Evolutionary conservation across 2,797 vertebrate species (phyloP), one percentile per base, ranked within the genome.

Genomic region (Arnoldichthys spilopterus): DNA sequence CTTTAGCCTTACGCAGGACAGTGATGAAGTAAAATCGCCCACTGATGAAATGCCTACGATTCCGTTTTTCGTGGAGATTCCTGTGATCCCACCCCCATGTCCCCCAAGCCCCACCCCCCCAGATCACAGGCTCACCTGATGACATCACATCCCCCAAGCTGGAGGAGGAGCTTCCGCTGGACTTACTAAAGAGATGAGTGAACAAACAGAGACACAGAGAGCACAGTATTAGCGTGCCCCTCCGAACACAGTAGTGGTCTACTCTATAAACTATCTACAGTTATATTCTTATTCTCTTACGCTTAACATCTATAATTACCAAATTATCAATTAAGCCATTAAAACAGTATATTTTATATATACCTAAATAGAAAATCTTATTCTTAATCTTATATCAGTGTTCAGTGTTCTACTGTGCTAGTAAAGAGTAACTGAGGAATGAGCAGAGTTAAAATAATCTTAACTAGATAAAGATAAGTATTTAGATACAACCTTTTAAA

Each of bases 121-220:
- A 78, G 78, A 82, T 69, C 82, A 85, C 70, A 80, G 75, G 83
- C 85, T 86, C 85, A 86, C 85, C 85, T 86, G 85, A 80, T 83
- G 97, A 97, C 73, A 98, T 97, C 96, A 95, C 96, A 47, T 99
- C 97, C 86, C 97, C 97, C 91, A 97, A 94, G 91, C 96, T 98
- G 91, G 96, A 96, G 91, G 94, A 96, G 80, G 96, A 96, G 89
- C 96, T 97, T 89, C 96, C 96, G 67, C 94, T 96, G 75, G 96
- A 98, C 95, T 98, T 98, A 95, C 97, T 98, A 95, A 85, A 92
- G 77, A 82, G 66, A 83, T 28, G 81, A 86, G 82, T 61, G 79
- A 80, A 85, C 82, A 85, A 80, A 85, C 80, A 85, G 67, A 85
- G 34, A 85, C 74, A 85, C 61, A 84, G 59, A 84, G 4, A 76